phyloP scores from a whole-genome alignment of 2,888 invertebrate species.

The Dione vanillae region DNA sequence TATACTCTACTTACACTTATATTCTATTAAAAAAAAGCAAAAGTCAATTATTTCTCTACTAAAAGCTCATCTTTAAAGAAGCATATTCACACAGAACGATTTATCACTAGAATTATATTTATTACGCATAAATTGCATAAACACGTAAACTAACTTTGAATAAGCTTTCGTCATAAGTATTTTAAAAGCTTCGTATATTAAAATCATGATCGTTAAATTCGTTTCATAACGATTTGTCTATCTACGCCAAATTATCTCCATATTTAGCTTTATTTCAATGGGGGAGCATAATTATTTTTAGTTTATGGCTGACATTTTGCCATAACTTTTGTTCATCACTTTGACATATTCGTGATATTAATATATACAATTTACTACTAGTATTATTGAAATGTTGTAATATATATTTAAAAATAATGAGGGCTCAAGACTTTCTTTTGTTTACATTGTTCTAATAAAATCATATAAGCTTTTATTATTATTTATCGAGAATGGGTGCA shows the following conservation, averaged over 20 bases:
- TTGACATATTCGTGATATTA: background rate
- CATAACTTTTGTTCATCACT: background rate
- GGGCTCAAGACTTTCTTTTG: no score
- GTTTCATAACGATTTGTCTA: conserved; percentile 10
- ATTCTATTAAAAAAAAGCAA: no score
- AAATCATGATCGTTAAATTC: conserved; percentile 15
- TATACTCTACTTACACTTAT: no score
- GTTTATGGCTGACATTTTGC: conserved; percentile 43
- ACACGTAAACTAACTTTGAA: background rate
- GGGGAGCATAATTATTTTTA: conserved; percentile 39
- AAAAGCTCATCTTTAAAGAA: background rate
- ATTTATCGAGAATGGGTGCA: no score
- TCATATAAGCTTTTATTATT: no score
- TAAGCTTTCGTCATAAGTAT: background rate
- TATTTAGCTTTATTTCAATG: conserved; percentile 14
- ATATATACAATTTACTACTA: background rate
- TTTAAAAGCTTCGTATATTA: background rate
- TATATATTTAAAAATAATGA: background rate
- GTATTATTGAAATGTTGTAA: background rate
- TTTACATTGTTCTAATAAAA: no score
- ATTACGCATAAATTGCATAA: background rate
- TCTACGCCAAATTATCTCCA: background rate
- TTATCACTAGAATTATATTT: background rate
- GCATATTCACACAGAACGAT: background rate
- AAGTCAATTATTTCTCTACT: no score